A percentile compares a stretch with the other conserved stretches of the same genome.
phyloP scores from a whole-genome alignment of 2,113 vertebrate species.

The Myodes glareolus region DNA sequence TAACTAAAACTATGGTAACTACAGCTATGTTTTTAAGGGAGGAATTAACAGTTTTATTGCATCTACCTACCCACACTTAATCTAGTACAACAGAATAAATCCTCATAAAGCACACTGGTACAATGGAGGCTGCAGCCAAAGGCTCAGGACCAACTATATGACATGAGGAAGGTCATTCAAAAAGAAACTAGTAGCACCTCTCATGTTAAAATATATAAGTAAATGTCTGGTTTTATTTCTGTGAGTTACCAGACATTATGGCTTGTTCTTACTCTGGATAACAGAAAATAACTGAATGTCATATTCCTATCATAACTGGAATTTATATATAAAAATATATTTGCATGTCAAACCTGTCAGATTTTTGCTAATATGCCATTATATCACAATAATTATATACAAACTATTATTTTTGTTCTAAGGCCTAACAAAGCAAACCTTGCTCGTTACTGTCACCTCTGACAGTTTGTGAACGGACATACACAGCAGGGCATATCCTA shows the following conservation, averaged over 20 bases:
- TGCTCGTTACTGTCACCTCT: not conserved
- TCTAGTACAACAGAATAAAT: not conserved
- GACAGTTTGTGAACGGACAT: not conserved
- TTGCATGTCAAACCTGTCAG: slow-evolving; percentile 76
- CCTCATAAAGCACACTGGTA: not conserved
- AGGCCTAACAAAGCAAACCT: slow-evolving; percentile 54
- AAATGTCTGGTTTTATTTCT: slow-evolving; percentile 70
- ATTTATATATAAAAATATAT: slow-evolving; percentile 76
- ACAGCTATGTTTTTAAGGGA: slow-evolving; percentile 45
- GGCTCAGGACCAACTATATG: slow-evolving; percentile 43
- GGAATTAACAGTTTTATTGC: not conserved
- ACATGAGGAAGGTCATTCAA: slow-evolving; percentile 60
- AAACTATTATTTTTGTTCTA: slow-evolving; percentile 40
- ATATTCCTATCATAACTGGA: slow-evolving; percentile 80
- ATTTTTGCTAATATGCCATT: slow-evolving; percentile 76
- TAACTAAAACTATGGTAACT: slow-evolving; percentile 44
- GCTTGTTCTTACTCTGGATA: slow-evolving; percentile 73
- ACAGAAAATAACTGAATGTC: slow-evolving; percentile 76
- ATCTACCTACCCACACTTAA: not conserved
- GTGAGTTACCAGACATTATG: slow-evolving; percentile 77
- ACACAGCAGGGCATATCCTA: not conserved
- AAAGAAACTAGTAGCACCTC: slow-evolving; percentile 80
- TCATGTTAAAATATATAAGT: slow-evolving; percentile 55
- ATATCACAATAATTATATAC: slow-evolving; percentile 67
- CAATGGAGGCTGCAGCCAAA: not conserved